Conservation (phyloP, 2,797 vertebrate genomes). For the Rhincodon typus region DNA sequence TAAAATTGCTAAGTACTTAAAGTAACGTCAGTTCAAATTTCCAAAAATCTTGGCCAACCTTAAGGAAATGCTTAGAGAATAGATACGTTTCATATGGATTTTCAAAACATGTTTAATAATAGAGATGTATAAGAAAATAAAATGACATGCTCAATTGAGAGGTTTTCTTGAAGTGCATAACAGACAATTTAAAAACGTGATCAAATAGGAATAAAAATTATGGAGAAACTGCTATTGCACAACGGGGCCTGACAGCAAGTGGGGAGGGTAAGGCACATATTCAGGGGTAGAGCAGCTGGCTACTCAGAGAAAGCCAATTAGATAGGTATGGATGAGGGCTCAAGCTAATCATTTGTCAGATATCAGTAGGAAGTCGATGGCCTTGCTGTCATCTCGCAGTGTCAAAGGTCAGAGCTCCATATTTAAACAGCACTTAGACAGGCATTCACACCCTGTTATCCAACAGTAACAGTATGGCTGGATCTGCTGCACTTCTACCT, state of each 20-base stretch:
- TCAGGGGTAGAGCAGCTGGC: neutral
- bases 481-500: neutral
- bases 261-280: neutral
- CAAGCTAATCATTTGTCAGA: neutral
- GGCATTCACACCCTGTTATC: no score
- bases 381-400: neutral
- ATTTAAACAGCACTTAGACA: neutral
- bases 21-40: neutral
- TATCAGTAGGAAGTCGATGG: neutral
- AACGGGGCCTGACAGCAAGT: no score
- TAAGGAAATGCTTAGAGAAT: neutral
- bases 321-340: neutral
- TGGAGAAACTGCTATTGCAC: neutral
- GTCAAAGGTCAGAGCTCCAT: neutral
- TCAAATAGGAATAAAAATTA: no score
- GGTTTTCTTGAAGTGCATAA: no score
- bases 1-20: neutral
- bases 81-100: no score
- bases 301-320: neutral
- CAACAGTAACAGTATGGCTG: neutral
- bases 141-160: no score
- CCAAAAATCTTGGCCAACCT: neutral
- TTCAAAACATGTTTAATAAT: no score
- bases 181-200: no score
- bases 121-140: no score